Evolutionary conservation across 1,140 invertebrate genomes (phyloP).

Genomic region (Orius insidiosus): DNA sequence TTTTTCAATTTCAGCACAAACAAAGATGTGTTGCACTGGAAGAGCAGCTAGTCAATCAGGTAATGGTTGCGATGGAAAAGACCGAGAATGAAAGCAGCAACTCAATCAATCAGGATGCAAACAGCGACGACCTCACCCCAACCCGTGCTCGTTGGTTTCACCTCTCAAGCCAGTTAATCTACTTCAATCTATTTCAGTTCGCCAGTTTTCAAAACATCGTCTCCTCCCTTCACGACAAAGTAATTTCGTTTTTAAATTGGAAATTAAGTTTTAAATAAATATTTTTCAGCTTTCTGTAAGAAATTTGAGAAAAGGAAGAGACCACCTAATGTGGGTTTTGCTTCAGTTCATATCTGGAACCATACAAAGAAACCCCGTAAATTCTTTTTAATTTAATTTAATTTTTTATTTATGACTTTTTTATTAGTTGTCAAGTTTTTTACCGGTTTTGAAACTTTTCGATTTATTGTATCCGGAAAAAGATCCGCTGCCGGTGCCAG

Average conservation of each 20-base stretch:
- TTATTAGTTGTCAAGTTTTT: slow-evolving; percentile 60
- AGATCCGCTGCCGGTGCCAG: slow-evolving; percentile 75
- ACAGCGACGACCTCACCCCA: slow-evolving; percentile 42
- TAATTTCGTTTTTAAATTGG: slow-evolving; percentile 1
- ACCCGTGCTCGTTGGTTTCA: slow-evolving; percentile 82
- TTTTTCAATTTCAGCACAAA: slow-evolving; percentile 45
- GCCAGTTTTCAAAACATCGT: slow-evolving; percentile 86
- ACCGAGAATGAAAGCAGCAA: slow-evolving; percentile 45
- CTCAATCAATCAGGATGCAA: slow-evolving; percentile 6
- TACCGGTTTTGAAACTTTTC: slow-evolving; percentile 79
- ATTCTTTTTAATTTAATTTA: slow-evolving; percentile 18
- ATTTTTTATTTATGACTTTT: slow-evolving; percentile 16
- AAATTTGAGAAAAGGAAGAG: slow-evolving; percentile 72
- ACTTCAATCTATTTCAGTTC: slow-evolving; percentile 89
- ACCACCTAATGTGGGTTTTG: slow-evolving; percentile 95
- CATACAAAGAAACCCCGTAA: slow-evolving; percentile 82
- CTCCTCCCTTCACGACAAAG: slow-evolving; percentile 59
- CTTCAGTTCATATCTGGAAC: slow-evolving; percentile 92
- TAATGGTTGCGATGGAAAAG: slow-evolving; percentile 81
- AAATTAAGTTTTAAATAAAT: slow-evolving; percentile 9
- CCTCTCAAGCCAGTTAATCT: slow-evolving; percentile 86
- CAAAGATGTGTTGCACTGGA: slow-evolving; percentile 76
- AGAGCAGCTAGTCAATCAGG: slow-evolving; percentile 80
- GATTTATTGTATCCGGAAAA: slow-evolving; percentile 85
- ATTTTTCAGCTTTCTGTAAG: slow-evolving; percentile 44